Conservation (phyloP, 2,888 invertebrate genomes). For the Drosophila atroscutellata region DNA sequence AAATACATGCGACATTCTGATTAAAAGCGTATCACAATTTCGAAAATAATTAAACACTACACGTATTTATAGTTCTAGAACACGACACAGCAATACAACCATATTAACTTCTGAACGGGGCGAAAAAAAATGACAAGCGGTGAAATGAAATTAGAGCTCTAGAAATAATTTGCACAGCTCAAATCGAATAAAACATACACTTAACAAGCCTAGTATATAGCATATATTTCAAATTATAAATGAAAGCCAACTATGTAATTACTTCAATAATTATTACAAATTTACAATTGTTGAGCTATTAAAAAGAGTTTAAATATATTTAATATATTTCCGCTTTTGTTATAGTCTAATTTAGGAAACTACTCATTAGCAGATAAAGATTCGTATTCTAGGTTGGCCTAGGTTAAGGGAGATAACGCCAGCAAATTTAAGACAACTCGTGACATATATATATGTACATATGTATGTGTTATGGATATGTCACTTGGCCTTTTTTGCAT, state of each 20-base stretch:
- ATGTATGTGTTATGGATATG: neutral
- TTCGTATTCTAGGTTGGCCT: neutral
- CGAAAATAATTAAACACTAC: constrained; percentile 37
- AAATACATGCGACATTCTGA: constrained; percentile 46
- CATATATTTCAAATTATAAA: neutral
- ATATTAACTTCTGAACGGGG: neutral
- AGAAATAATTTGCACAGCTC: neutral
- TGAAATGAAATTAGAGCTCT: neutral
- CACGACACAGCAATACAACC: constrained; percentile 11
- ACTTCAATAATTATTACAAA: neutral
- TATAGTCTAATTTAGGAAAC: neutral
- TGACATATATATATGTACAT: neutral
- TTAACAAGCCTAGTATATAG: neutral
- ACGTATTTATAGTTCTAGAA: constrained; percentile 30
- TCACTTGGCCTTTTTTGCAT: constrained; percentile 1
- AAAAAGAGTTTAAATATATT: neutral
- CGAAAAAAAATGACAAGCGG: constrained; percentile 2
- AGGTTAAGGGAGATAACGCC: neutral
- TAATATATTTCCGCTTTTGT: neutral
- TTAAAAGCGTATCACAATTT: constrained; percentile 41
- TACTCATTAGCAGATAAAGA: neutral
- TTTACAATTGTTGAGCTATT: neutral
- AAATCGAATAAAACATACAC: neutral
- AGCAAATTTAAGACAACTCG: no score
- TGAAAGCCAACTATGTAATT: neutral